Evolutionary conservation across 2,113 vertebrate genomes (phyloP).

Genomic region (Alligator mississippiensis): DNA sequence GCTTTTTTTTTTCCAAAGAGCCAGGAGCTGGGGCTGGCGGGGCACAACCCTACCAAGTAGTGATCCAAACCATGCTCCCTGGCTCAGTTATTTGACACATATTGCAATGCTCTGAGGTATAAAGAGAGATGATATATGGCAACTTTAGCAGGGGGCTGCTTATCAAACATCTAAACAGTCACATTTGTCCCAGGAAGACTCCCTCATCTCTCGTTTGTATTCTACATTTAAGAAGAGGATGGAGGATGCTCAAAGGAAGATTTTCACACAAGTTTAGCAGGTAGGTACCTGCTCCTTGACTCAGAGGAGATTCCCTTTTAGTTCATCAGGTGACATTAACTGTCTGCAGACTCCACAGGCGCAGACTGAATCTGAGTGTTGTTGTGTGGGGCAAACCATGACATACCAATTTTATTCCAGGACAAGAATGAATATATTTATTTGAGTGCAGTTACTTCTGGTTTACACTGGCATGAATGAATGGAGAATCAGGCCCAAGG

Average conservation of each 20-base stretch:
- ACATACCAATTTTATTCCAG: neutral
- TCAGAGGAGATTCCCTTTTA: neutral
- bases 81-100: conserved; percentile 32
- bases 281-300: neutral
- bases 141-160: neutral
- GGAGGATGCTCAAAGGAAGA: neutral
- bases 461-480: neutral
- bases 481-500: neutral
- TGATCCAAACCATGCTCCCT: conserved; percentile 13
- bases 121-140: conserved; percentile 2
- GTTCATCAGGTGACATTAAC: neutral
- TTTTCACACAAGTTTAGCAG: neutral
- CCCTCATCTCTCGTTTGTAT: neutral
- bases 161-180: neutral
- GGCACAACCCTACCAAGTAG: neutral
- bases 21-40: too few relatives aligned
- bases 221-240: conserved; percentile 3
- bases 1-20: too few relatives aligned
- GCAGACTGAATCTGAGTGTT: neutral
- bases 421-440: neutral
- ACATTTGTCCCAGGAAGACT: neutral
- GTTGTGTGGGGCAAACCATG: neutral
- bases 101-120: neutral
- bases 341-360: neutral
- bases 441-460: neutral